These are phyloP conservation scores for Apodemia duryi DNA, from an alignment of 2,888 invertebrate genomes.

Conservation along the genomic window DNA sequence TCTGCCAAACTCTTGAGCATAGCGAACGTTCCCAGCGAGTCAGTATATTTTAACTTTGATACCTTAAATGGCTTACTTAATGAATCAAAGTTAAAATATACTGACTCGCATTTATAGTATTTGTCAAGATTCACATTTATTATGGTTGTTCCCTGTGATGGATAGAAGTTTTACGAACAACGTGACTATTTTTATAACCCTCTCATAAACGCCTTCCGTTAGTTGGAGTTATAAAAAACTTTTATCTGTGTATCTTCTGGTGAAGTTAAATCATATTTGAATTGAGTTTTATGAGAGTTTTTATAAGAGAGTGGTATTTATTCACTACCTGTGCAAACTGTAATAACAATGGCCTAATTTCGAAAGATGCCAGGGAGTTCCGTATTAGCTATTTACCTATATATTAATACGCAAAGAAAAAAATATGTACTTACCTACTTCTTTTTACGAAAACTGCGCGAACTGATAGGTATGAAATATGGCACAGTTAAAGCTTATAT, in stretches of 20 bases:
- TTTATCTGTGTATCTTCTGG: slow-evolving; percentile 6
- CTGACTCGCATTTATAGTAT: background rate
- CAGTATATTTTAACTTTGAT: too few relatives aligned
- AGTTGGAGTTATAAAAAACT: slow-evolving; percentile 7
- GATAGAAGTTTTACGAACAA: slow-evolving; percentile 5
- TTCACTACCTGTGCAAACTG: background rate
- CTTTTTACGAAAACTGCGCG: too few relatives aligned
- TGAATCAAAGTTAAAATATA: background rate
- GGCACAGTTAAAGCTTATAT: too few relatives aligned
- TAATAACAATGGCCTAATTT: background rate
- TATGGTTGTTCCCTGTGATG: background rate
- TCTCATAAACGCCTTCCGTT: slow-evolving; percentile 4
- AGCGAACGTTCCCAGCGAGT: background rate
- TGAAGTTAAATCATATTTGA: background rate
- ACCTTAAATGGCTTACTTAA: background rate
- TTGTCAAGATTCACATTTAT: slow-evolving; percentile 3
- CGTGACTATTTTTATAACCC: slow-evolving; percentile 13
- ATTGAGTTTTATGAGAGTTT: slow-evolving; percentile 5
- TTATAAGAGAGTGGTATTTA: slow-evolving; percentile 2
- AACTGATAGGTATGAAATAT: too few relatives aligned
- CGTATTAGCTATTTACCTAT: background rate
- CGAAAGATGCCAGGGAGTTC: background rate
- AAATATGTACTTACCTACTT: too few relatives aligned
- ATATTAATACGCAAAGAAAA: too few relatives aligned
- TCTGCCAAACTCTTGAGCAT: background rate